Conservation (phyloP, 1,140 invertebrate genomes). For the Drosophila mojavensis region DNA sequence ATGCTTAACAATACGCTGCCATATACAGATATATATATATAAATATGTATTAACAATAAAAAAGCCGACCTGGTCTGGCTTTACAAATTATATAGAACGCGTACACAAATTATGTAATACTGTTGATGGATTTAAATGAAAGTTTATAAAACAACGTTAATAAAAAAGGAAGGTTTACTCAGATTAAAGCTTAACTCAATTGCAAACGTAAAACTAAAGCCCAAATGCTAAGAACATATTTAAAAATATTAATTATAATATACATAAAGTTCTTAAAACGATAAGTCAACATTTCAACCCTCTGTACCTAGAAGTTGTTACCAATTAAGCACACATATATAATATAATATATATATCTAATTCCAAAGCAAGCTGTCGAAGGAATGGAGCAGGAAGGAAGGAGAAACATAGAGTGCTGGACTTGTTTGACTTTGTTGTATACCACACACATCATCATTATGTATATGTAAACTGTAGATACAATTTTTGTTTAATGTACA, state of each 20-base stretch:
- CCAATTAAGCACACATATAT: conserved; percentile 59
- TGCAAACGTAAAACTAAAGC: conserved; percentile 35
- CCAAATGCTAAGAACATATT: conserved; percentile 25
- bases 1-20: conserved; percentile 72
- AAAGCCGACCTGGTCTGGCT: conserved; percentile 57
- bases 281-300: conserved; percentile 49
- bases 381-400: conserved; percentile 21
- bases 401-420: conserved; percentile 35
- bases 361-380: conserved; percentile 42
- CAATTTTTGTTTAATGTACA: conserved; percentile 48
- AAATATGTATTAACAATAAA: conserved; percentile 51
- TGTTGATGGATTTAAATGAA: conserved; percentile 72
- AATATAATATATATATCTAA: conserved; percentile 46
- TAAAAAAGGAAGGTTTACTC: conserved; percentile 42
- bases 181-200: conserved; percentile 49
- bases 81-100: conserved; percentile 43
- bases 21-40: conserved; percentile 56
- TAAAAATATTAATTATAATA: conserved; percentile 15
- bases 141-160: conserved; percentile 80
- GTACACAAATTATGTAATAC: conserved; percentile 59
- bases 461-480: conserved; percentile 68
- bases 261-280: conserved; percentile 47
- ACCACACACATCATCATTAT: conserved; percentile 60
- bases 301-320: conserved; percentile 79
- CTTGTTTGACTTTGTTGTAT: conserved; percentile 56